phyloP scores from a whole-genome alignment of 2,113 vertebrate genomes.

The Himantopus leucocephalus region DNA sequence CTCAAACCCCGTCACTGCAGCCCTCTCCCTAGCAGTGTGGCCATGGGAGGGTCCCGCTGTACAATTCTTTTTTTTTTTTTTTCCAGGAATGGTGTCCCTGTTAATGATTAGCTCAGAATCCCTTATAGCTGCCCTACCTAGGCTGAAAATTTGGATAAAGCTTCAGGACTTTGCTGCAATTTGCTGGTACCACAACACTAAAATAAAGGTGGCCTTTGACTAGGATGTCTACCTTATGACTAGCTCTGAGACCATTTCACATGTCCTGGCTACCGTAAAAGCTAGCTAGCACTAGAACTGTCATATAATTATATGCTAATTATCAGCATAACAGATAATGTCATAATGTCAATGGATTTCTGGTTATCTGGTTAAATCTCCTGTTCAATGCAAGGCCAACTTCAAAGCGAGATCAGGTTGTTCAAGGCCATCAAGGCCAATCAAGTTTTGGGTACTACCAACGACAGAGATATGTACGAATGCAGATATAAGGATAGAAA shows the following conservation, averaged over 20 bases:
- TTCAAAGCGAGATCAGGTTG: background rate
- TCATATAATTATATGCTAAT: background rate
- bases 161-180: background rate
- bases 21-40: background rate
- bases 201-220: background rate
- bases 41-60: background rate
- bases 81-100: no score
- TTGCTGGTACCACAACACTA: background rate
- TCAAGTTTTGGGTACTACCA: background rate
- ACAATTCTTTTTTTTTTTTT: background rate
- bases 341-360: background rate
- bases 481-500: background rate
- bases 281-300: background rate
- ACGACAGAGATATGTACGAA: background rate
- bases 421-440: background rate
- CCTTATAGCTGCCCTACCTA: background rate
- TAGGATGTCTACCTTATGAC: background rate
- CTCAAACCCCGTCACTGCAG: background rate
- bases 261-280: background rate
- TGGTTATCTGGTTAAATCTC: background rate
- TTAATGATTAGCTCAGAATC: no score
- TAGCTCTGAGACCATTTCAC: background rate
- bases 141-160: background rate
- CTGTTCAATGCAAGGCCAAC: background rate
- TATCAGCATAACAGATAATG: background rate